Base-by-base conservation (phyloP, 2,113 vertebrate species). In the Phalacrocorax pelagicus region DNA sequence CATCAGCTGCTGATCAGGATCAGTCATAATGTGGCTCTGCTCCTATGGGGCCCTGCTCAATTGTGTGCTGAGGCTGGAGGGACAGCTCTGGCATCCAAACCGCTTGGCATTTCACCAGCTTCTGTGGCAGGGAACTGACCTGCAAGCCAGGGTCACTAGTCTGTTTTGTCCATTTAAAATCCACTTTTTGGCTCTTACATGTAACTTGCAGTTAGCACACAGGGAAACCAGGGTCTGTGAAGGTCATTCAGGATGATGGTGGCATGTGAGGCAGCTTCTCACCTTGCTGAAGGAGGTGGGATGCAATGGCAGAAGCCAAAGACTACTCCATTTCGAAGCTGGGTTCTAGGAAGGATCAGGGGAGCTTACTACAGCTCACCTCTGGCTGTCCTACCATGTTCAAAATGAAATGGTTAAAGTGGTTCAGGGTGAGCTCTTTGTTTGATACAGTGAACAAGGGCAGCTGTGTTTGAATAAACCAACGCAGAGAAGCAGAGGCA, bases 371-470 rank as follows among this genome's bases (percentile, higher is more conserved):
- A 16, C 0, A 0, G 23, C 32, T 77, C 8, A 20, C 79, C 6
- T 6, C 32, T 78, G 55, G 5, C 55, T 65, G n/a, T 70, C n/a
- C 19, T 85, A 40, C 16, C 1, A 0, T 18, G 19, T 70, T 80
- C 36, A 44, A 54, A 89, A 47, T 23, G 6, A 49, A 70, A 79
- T 17, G 6, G 11, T 71, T 55, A 34, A 66, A 73, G 44, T 10
- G 5, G 9, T 52, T 82, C 46, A 38, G 38, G 10, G 55, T 13
- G 36, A 88, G 11, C 49, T 70, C 18, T 81, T 59, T 40, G 8
- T 32, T 72, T 2, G 0, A 12, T 15, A 27, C 0, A 1, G 38
- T 1, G 2, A 54, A n/a, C 24, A 78, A 30, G 21, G 24, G 29
- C 18, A n/a, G 59, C 11, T 58, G 17, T 38, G 42, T 84, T 73